These are phyloP conservation scores for Serranus cabrilla DNA, from an alignment of 2,797 vertebrate species.

Conservation along the genomic window DNA sequence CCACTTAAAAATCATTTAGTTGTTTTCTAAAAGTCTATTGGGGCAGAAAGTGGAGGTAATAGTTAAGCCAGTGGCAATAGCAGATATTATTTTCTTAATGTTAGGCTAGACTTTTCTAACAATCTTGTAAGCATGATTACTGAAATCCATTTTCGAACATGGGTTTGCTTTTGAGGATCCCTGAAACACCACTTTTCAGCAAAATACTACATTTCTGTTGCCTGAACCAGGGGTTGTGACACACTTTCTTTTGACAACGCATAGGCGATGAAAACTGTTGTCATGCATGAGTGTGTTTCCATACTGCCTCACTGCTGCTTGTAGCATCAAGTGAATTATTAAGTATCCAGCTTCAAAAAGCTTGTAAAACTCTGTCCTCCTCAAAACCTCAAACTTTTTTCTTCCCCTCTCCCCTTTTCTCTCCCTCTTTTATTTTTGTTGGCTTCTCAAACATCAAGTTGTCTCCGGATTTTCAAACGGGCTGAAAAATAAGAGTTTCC, in stretches of 20 bases:
- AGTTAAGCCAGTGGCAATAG: background rate
- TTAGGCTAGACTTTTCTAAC: background rate
- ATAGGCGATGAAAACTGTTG: conserved; percentile 65
- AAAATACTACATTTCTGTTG: conserved; percentile 31
- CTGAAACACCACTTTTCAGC: conserved; percentile 30
- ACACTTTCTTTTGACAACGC: conserved; percentile 68
- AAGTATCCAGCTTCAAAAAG: conserved; percentile 85
- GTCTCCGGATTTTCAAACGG: conserved; percentile 87
- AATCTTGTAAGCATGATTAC: conserved; percentile 1
- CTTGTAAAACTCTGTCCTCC: conserved; percentile 83
- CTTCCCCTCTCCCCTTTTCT: conserved; percentile 65
- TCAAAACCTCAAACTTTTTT: conserved; percentile 84
- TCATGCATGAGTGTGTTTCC: conserved; percentile 72
- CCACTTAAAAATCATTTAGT: background rate
- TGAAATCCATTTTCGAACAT: background rate
- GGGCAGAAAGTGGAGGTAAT: background rate
- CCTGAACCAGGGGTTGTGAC: conserved; percentile 66
- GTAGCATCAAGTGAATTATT: conserved; percentile 88
- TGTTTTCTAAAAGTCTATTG: conserved; percentile 6
- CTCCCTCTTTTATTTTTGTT: conserved; percentile 80
- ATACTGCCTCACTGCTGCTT: conserved; percentile 71
- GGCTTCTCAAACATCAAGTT: conserved; percentile 87
- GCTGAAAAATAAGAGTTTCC: conserved; percentile 85
- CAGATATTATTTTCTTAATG: background rate
- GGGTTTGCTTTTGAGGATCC: conserved; percentile 32